These are phyloP conservation scores for rabbit (Oryctolagus cuniculus) DNA, from an alignment of 2,113 vertebrate species.

Conservation along the genomic window DNA sequence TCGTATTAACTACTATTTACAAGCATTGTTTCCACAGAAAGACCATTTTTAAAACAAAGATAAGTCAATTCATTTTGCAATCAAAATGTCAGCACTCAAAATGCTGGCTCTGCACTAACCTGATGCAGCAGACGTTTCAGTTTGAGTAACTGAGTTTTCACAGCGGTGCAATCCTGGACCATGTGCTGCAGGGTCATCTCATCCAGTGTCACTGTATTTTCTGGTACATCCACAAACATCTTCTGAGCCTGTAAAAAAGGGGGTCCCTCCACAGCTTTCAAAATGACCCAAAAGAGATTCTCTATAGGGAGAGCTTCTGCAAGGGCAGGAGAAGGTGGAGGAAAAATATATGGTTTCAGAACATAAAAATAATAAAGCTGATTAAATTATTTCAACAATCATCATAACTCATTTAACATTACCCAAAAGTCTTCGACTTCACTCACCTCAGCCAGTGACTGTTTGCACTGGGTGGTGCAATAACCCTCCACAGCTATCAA, in stretches of 20 bases:
- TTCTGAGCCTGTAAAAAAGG: constrained; percentile 83
- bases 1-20: neutral
- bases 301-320: constrained; percentile 87
- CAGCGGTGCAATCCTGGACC: constrained; percentile 95
- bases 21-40: constrained; percentile 29
- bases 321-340: constrained; percentile 45
- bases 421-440: neutral
- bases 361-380: constrained; percentile 22
- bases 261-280: constrained; percentile 87
- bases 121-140: constrained; percentile 93
- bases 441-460: neutral
- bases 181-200: constrained; percentile 94
- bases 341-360: neutral
- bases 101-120: constrained; percentile 84
- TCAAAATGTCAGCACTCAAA: neutral
- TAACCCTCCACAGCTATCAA: neutral
- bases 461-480: neutral
- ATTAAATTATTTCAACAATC: constrained; percentile 22
- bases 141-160: constrained; percentile 94
- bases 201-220: constrained; percentile 91
- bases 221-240: constrained; percentile 85
- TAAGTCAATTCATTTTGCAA: neutral
- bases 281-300: constrained; percentile 86
- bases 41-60: neutral
- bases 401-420: constrained; percentile 22